A percentile compares a stretch with the other conserved stretches of the same genome.
Conservation (phyloP, 2,888 invertebrate species). For the Mongoloraphidia duomilia region DNA sequence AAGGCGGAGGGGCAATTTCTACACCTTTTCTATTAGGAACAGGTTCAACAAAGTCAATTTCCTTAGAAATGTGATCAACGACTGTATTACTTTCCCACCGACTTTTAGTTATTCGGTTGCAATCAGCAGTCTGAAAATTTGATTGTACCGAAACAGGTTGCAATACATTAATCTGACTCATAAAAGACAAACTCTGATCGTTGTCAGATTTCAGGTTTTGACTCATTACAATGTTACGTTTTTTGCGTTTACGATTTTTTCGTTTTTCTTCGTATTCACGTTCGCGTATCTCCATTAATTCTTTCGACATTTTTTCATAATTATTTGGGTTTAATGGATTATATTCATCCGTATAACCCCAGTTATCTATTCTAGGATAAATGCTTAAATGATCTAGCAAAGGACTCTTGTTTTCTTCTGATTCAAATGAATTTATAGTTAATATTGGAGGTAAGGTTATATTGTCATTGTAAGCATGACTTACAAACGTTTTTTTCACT, state of each 20-base stretch:
- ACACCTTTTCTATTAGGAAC: neutral
- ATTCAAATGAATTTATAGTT: too few relatives aligned
- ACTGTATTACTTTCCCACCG: neutral
- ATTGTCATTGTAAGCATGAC: neutral
- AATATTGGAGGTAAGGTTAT: neutral
- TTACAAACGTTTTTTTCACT: neutral
- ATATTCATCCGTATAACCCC: slow-evolving; percentile 1
- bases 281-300: neutral
- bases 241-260: too few relatives aligned
- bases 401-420: neutral
- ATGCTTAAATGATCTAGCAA: neutral
- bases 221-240: too few relatives aligned
- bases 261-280: neutral
- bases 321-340: neutral
- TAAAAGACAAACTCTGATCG: too few relatives aligned
- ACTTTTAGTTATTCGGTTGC: neutral
- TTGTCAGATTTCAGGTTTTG: too few relatives aligned
- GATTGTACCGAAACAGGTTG: too few relatives aligned
- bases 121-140: too few relatives aligned
- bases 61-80: neutral
- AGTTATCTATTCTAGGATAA: neutral
- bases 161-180: too few relatives aligned
- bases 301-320: neutral
- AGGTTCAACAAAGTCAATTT: neutral
- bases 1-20: slow-evolving; percentile 1